Conservation (phyloP, 2,888 invertebrate species). For the Synanthedon myopaeformis region DNA sequence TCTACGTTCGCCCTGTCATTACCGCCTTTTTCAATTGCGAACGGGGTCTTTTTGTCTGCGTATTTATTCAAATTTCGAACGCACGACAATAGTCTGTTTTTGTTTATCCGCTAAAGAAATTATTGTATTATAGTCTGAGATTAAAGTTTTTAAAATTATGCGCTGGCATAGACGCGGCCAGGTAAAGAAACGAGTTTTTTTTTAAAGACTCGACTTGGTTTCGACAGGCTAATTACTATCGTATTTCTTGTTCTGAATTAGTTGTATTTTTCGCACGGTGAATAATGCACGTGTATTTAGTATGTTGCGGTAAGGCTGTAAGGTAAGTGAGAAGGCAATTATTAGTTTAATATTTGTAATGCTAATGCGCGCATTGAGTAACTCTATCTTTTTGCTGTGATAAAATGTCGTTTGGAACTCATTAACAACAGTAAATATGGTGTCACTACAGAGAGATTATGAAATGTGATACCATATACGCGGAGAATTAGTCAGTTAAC, state of each 20-base stretch:
- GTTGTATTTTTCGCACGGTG: constrained; percentile 49
- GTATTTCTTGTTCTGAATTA: constrained; percentile 35
- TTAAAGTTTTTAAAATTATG: constrained; percentile 28
- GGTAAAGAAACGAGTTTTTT: constrained; percentile 13
- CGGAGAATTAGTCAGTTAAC: too few species aligned
- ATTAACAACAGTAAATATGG: background rate
- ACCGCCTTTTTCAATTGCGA: constrained; percentile 38
- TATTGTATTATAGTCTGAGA: constrained; percentile 25
- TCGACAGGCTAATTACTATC: constrained; percentile 44
- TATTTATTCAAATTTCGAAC: constrained; percentile 46
- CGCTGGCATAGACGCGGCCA: constrained; percentile 23
- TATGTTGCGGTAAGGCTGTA: constrained; percentile 19
- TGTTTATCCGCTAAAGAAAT: constrained; percentile 54
- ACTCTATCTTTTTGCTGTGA: background rate
- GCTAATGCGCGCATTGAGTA: background rate
- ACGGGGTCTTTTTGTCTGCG: constrained; percentile 8
- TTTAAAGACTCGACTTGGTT: constrained; percentile 15
- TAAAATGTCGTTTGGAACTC: constrained; percentile 1
- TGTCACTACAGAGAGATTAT: background rate
- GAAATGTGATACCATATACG: too few species aligned
- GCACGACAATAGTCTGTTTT: constrained; percentile 50
- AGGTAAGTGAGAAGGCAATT: constrained; percentile 36
- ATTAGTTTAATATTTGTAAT: constrained; percentile 6
- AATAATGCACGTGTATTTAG: constrained; percentile 25
- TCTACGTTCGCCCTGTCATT: constrained; percentile 48